Evolutionary conservation across 2,888 invertebrate genomes (phyloP), one percentile per base, ranked within the genome.

Genomic region (Galerucella calmariensis): DNA sequence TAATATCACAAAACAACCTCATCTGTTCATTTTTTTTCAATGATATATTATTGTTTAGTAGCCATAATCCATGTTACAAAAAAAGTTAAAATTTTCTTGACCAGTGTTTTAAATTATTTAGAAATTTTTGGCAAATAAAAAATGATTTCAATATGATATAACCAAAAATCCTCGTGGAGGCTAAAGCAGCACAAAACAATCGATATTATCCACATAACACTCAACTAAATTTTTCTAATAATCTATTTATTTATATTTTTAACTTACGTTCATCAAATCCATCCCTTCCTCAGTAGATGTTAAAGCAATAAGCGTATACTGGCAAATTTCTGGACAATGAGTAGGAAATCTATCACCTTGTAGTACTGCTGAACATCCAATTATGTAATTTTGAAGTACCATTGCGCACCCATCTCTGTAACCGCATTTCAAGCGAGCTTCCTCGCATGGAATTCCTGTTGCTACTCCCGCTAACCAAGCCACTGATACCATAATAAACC

Each of bases 211-310:
- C 4, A 27, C 27, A 27, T 27, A 2, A 27, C 3, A 27, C 4
- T 27, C 4, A 27, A 27, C 4, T 27, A 27, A 0, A 27, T 27
- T 27, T 27, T 4, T 4, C 35, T 35, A 35, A 35, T 35, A 35
- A 35, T 35, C 0, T 6, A 35, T 35, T 35, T 35, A 5, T 35
- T 5, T 35, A 35, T 5, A 66, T 66, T 51, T 56, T 67, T 20
- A 56, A 74, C 92, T 91, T 85, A 94, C 94, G 84, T 90, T 92
- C 92, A 94, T 93, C 16, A 95, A 90, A 77, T 92, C 91, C 83
- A 93, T 92, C 69, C 95, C 95, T 84, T 95, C 94, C 69, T 92
- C 93, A 0, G 94, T 94, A 41, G 94, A 93, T 0, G 93, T 93
- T 61, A 95, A 89, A 0, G 95, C 94, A 61, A 95, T 94, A 56